Evolutionary conservation across 2,888 invertebrate genomes (phyloP).

Genomic region (Volucella bombylans): DNA sequence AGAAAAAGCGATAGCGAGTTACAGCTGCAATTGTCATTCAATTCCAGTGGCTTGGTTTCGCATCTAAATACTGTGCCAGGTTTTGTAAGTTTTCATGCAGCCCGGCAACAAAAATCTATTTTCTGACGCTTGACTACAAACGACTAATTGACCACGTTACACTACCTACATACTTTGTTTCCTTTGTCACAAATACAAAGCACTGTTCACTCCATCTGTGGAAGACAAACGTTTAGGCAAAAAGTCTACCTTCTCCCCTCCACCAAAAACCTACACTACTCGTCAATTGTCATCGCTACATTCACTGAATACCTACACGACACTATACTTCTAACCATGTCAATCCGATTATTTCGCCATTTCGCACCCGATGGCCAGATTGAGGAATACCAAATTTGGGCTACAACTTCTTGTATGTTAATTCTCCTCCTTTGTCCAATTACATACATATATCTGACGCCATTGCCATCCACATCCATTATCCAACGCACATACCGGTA

Average conservation of each 20-base stretch:
- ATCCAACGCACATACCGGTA: constrained; percentile 40
- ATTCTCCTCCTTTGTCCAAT: constrained; percentile 45
- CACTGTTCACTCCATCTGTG: no score
- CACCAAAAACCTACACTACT: constrained; percentile 1
- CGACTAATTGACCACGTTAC: no score
- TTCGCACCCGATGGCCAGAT: constrained; percentile 26
- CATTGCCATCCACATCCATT: constrained; percentile 5
- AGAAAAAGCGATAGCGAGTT: no score
- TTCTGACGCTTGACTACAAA: no score
- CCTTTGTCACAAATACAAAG: no score
- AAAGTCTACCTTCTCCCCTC: background rate
- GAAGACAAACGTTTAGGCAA: no score
- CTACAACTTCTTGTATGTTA: constrained; percentile 52
- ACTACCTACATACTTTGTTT: no score
- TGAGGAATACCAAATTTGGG: constrained; percentile 39
- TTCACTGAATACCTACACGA: background rate
- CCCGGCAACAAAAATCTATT: no score
- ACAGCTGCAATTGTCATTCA: no score
- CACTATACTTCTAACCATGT: background rate
- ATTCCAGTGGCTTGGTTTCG: no score
- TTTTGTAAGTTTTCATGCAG: no score
- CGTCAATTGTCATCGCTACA: background rate
- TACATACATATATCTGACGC: background rate
- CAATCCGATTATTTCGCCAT: constrained; percentile 24
- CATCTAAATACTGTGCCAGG: no score